phyloP scores from a whole-genome alignment of 2,113 vertebrate species.

The Ammodytes dubius region DNA sequence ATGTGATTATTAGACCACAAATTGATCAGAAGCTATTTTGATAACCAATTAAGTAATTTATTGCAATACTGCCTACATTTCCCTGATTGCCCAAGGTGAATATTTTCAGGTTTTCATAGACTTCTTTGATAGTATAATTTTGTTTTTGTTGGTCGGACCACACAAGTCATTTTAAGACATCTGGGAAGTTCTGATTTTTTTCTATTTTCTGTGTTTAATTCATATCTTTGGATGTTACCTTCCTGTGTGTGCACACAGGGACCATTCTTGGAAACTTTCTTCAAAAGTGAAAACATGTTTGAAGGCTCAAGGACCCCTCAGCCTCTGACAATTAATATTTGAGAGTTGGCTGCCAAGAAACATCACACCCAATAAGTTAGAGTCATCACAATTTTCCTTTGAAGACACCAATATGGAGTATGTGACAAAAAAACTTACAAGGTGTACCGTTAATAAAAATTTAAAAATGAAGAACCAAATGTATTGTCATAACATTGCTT shows the following conservation, averaged over 20 bases:
- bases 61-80: not conserved
- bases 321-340: slow-evolving; percentile 9
- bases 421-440: no score
- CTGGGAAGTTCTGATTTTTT: no score
- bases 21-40: not conserved
- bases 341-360: slow-evolving; percentile 14
- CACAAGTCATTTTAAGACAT: no score
- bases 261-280: not conserved
- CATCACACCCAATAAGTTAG: not conserved
- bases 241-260: not conserved
- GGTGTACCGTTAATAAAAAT: not conserved
- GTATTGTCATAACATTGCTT: not conserved
- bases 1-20: not conserved
- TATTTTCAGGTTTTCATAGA: no score
- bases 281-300: not conserved
- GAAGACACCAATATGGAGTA: not conserved
- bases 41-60: not conserved
- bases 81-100: no score
- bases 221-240: not conserved
- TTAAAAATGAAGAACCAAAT: not conserved
- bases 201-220: not conserved
- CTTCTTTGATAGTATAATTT: not conserved
- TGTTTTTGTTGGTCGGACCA: not conserved
- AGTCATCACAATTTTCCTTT: slow-evolving; percentile 16
- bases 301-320: not conserved